phyloP scores from a whole-genome alignment of 2,797 vertebrate species.

The Hozukius guyotensis region DNA sequence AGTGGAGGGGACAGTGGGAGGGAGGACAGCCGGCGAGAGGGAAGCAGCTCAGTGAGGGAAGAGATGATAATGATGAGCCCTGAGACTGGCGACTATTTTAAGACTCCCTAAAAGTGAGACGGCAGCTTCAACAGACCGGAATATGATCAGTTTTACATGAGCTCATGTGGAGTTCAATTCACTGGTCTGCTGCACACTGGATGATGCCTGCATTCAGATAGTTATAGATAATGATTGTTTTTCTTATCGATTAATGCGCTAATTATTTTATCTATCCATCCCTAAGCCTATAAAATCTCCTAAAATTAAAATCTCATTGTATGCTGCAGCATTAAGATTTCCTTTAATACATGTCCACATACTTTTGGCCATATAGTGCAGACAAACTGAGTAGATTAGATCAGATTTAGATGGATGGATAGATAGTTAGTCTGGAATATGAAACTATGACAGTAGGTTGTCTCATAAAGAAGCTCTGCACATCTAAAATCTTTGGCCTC shows the following conservation, averaged over 20 bases:
- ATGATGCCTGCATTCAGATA: background rate
- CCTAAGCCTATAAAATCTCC: background rate
- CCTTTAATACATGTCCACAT: background rate
- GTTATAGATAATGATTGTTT: background rate
- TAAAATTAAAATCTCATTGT: no score
- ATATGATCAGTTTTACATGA: slow-evolving; percentile 38
- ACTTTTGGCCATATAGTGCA: background rate
- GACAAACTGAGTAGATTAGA: background rate
- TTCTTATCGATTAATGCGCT: background rate
- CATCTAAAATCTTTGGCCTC: slow-evolving; percentile 55
- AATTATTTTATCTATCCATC: background rate
- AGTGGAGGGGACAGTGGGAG: slow-evolving; percentile 1
- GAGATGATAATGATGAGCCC: slow-evolving; percentile 63
- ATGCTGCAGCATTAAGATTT: background rate
- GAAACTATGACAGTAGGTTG: background rate
- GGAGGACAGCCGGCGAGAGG: slow-evolving; percentile 8
- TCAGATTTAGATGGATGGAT: background rate
- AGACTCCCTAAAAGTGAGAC: slow-evolving; percentile 60
- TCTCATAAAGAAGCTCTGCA: slow-evolving; percentile 22
- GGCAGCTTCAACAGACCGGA: slow-evolving; percentile 40
- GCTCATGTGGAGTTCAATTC: slow-evolving; percentile 8
- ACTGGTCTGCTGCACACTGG: slow-evolving; percentile 9
- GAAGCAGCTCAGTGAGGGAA: slow-evolving; percentile 30
- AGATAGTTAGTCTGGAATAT: background rate
- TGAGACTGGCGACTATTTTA: slow-evolving; percentile 65